These are phyloP conservation scores for Zygothrica quintamaculata DNA, from an alignment of 2,888 invertebrate genomes.

Conservation along the genomic window DNA sequence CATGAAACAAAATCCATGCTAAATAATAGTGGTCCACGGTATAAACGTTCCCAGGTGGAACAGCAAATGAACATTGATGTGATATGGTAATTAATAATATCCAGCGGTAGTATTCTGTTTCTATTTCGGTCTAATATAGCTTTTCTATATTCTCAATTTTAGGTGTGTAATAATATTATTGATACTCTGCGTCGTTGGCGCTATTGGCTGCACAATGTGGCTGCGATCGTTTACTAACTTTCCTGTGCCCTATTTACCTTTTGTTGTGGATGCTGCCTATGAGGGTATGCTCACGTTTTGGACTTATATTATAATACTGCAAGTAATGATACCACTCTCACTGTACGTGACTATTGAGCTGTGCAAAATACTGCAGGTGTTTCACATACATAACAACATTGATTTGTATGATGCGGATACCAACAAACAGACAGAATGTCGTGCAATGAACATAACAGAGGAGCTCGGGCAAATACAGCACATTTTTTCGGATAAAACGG, in stretches of 20 bases:
- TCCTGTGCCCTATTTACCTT: conserved; percentile 89
- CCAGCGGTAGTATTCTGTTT: neutral
- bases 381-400: conserved; percentile 95
- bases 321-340: conserved; percentile 98
- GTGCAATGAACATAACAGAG: conserved; percentile 98
- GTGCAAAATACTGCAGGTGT: conserved; percentile 97
- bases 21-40: conserved; percentile 97
- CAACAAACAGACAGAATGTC: conserved; percentile 93
- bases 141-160: conserved; percentile 3
- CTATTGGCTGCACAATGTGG: conserved; percentile 96
- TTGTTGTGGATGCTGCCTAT: conserved; percentile 87
- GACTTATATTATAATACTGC: conserved; percentile 97
- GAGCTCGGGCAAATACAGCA: conserved; percentile 98
- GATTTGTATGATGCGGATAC: conserved; percentile 93
- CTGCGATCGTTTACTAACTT: conserved; percentile 85
- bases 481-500: conserved; percentile 98
- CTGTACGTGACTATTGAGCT: conserved; percentile 98
- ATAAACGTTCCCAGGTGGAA: conserved; percentile 96
- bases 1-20: conserved; percentile 99
- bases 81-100: conserved; percentile 88
- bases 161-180: conserved; percentile 95
- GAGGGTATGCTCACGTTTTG: conserved; percentile 96
- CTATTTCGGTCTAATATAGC: neutral
- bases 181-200: conserved; percentile 95
- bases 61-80: conserved; percentile 97